phyloP scores from a whole-genome alignment of 1,140 invertebrate genomes.

The Drosophila leontia region DNA sequence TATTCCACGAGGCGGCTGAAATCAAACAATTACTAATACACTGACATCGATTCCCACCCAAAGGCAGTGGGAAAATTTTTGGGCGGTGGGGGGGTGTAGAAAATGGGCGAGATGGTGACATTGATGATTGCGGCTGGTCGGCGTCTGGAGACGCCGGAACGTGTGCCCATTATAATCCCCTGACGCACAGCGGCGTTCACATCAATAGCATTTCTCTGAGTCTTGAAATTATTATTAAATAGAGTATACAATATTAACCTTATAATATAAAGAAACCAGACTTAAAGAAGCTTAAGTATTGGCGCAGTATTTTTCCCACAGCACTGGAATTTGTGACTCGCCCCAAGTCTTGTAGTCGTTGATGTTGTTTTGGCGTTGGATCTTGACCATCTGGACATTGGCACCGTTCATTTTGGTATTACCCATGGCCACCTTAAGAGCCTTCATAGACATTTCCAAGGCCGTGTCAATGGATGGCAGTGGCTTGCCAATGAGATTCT shows the following conservation, averaged over 20 bases:
- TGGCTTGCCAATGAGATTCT: slow-evolving; percentile 97
- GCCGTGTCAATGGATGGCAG: slow-evolving; percentile 89
- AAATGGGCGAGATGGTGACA: slow-evolving; percentile 53
- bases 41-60: slow-evolving; percentile 48
- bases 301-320: slow-evolving; percentile 74
- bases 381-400: slow-evolving; percentile 97
- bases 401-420: slow-evolving; percentile 97
- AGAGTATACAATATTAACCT: background rate
- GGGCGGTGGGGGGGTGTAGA: background rate
- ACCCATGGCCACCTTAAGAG: slow-evolving; percentile 98
- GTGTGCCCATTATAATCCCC: slow-evolving; percentile 78
- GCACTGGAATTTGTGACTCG: slow-evolving; percentile 88
- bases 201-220: background rate
- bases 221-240: too few species aligned
- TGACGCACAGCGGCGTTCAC: slow-evolving; percentile 8
- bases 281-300: background rate
- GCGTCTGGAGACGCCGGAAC: slow-evolving; percentile 75
- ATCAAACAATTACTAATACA: slow-evolving; percentile 75
- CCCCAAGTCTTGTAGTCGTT: slow-evolving; percentile 93
- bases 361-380: slow-evolving; percentile 92
- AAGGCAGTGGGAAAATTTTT: slow-evolving; percentile 1
- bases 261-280: background rate
- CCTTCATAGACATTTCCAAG: slow-evolving; percentile 96
- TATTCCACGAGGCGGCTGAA: slow-evolving; percentile 23
- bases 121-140: slow-evolving; percentile 76